Evolutionary conservation across 2,113 vertebrate genomes (phyloP).

Genomic region (Scopus umbretta): DNA sequence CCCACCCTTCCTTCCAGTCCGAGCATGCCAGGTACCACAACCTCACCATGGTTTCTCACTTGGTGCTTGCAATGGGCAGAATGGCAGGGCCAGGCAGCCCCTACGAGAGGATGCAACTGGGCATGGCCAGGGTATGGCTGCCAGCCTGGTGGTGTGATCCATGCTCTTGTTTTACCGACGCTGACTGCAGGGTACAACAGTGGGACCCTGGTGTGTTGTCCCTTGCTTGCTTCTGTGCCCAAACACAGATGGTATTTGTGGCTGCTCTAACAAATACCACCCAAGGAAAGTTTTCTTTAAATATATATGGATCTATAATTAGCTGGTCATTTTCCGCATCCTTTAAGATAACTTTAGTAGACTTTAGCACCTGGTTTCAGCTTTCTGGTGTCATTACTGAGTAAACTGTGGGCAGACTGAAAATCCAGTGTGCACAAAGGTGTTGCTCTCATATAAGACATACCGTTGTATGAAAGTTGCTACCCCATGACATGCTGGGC

Average conservation of each 20-base stretch:
- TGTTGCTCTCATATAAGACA: accelerated
- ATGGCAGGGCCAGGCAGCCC: not conserved
- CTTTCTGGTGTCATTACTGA: conserved; percentile 72
- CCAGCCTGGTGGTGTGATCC: not conserved
- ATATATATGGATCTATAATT: conserved; percentile 65
- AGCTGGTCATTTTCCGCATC: conserved; percentile 66
- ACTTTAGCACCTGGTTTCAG: conserved; percentile 74
- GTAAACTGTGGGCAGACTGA: not conserved
- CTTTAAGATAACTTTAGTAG: conserved; percentile 77
- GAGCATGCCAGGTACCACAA: not conserved
- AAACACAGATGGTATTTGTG: conserved; percentile 4
- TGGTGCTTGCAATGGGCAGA: accelerated
- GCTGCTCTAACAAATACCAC: conserved; percentile 52
- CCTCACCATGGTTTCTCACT: not conserved
- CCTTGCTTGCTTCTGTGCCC: not conserved
- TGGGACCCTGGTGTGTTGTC: not conserved
- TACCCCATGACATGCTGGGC: accelerated
- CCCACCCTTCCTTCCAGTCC: not conserved
- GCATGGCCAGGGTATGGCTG: not conserved
- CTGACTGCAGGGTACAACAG: not conserved
- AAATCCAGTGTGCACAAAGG: not conserved
- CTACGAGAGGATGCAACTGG: accelerated
- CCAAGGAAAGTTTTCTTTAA: conserved; percentile 67
- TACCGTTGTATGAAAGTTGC: not conserved
- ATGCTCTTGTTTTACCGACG: accelerated